Evolutionary conservation across 2,113 vertebrate species (phyloP).

Genomic region (Phaethornis superciliosus): DNA sequence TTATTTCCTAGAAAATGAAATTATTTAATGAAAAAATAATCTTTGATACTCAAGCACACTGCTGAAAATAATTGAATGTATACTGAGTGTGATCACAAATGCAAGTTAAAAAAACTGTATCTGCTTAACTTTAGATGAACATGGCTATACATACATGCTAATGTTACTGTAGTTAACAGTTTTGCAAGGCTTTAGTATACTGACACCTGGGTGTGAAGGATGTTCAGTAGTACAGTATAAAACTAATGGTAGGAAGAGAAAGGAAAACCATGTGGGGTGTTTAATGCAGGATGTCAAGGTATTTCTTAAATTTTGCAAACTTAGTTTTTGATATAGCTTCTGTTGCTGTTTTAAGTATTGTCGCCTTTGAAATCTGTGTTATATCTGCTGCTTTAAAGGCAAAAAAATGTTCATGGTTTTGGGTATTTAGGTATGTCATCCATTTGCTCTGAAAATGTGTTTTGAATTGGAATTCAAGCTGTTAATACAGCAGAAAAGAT

Average conservation of each 20-base stretch:
- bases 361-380: not conserved
- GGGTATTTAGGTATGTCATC: rapidly evolving
- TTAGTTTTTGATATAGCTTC: not conserved
- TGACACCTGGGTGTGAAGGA: not conserved
- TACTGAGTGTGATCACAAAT: not conserved
- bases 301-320: not conserved
- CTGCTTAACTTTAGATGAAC: not conserved
- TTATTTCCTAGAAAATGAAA: slow-evolving; percentile 4
- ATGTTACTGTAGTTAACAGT: not conserved
- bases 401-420: not conserved
- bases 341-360: not conserved
- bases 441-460: not conserved
- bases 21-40: not conserved
- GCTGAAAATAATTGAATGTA: not conserved
- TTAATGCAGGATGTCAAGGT: not conserved
- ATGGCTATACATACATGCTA: not conserved
- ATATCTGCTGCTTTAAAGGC: not conserved
- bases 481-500: not conserved
- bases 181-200: not conserved
- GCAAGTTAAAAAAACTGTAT: not conserved
- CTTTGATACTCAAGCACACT: not conserved
- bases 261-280: not conserved
- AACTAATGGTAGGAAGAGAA: not conserved
- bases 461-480: not conserved
- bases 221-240: not conserved